These are phyloP conservation scores for Liopterus haemorrhoidalis DNA, from an alignment of 2,888 invertebrate species.

Conservation along the genomic window DNA sequence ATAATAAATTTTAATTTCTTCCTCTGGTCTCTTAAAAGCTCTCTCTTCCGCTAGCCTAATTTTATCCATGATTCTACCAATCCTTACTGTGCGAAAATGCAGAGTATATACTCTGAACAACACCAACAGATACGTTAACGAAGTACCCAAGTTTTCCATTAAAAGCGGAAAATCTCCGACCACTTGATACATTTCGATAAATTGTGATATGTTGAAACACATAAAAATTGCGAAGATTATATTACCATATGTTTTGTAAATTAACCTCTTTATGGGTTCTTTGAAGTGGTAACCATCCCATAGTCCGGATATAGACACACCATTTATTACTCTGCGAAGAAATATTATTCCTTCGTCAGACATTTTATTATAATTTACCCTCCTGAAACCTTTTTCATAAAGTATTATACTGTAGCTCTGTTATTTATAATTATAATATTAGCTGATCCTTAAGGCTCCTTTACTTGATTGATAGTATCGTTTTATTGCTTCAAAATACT, in stretches of 20 bases:
- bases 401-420: too few relatives aligned
- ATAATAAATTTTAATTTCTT: slow-evolving; percentile 3
- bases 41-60: too few relatives aligned
- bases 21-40: not conserved
- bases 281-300: slow-evolving; percentile 7
- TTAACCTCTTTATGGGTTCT: not conserved
- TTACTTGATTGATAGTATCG: too few relatives aligned
- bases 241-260: slow-evolving; percentile 8
- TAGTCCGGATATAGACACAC: slow-evolving; percentile 2
- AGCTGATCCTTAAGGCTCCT: too few relatives aligned
- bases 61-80: too few relatives aligned
- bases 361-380: too few relatives aligned
- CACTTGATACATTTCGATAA: slow-evolving; percentile 6
- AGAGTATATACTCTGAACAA: too few relatives aligned
- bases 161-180: slow-evolving; percentile 7
- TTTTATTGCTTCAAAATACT: too few relatives aligned
- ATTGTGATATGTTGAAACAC: not conserved
- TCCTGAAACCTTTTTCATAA: too few relatives aligned
- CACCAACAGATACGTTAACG: not conserved
- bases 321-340: slow-evolving; percentile 4
- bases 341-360: slow-evolving; percentile 5
- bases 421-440: too few relatives aligned
- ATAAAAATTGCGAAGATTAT: not conserved
- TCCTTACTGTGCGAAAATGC: too few relatives aligned
- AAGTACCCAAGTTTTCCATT: slow-evolving; percentile 7